These are phyloP conservation scores for Raja brachyura DNA, from an alignment of 2,113 vertebrate genomes.

Conservation along the genomic window DNA sequence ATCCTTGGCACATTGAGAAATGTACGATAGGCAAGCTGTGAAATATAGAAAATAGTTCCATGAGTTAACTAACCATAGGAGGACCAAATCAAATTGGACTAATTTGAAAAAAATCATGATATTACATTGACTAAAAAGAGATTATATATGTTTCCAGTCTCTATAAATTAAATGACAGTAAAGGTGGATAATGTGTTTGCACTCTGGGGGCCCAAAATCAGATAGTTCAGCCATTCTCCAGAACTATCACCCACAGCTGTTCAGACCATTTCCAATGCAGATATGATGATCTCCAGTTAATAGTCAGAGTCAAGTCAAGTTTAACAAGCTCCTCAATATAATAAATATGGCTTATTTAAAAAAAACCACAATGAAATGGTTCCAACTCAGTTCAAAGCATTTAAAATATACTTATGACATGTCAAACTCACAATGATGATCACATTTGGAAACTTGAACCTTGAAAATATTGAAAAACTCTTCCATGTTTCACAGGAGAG, in stretches of 20 bases:
- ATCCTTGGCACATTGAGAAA: not conserved
- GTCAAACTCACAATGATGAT: not conserved
- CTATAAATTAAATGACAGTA: constrained; percentile 11
- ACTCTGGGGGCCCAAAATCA: not conserved
- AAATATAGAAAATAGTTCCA: not conserved
- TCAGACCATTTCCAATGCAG: not conserved
- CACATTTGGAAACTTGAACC: not conserved
- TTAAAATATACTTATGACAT: not conserved
- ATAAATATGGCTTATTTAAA: constrained; percentile 11
- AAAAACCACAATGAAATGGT: not conserved
- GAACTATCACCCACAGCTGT: not conserved
- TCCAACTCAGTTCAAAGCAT: not conserved
- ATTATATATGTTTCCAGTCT: not conserved
- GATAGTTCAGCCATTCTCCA: constrained; percentile 5
- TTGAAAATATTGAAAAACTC: not conserved
- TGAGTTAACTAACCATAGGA: not conserved
- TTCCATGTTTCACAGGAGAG: not conserved
- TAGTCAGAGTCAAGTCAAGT: constrained; percentile 14
- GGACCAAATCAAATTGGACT: not conserved
- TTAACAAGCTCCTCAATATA: constrained; percentile 30
- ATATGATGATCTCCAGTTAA: not conserved
- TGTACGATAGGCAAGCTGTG: not conserved
- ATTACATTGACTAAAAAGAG: not conserved
- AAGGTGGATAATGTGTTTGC: constrained; percentile 9
- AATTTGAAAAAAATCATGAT: constrained; percentile 7